Evolutionary conservation across 2,797 vertebrate species (phyloP).

Genomic region (Linurgus olivaceus): DNA sequence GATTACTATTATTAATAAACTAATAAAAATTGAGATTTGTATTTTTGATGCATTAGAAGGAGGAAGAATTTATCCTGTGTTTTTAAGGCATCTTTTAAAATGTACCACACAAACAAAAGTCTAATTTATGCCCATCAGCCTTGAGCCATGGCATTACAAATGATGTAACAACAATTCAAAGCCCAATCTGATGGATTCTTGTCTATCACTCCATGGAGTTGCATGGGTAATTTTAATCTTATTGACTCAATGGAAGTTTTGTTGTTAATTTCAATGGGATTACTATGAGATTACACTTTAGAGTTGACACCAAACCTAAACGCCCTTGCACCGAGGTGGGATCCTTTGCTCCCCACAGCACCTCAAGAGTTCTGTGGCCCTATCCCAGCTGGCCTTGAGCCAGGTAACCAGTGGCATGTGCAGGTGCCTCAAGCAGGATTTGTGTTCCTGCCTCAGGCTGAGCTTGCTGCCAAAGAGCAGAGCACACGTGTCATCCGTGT

Average conservation of each 20-base stretch:
- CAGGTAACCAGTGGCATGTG: background rate
- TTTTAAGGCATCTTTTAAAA: background rate
- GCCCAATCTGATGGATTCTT: background rate
- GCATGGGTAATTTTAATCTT: background rate
- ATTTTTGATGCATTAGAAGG: background rate
- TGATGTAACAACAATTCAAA: background rate
- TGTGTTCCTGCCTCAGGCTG: background rate
- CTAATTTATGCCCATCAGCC: background rate
- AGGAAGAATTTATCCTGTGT: background rate
- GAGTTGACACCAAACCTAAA: background rate
- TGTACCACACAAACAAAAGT: background rate
- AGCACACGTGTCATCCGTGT: fast-evolving
- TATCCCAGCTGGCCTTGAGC: background rate
- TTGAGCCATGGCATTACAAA: background rate
- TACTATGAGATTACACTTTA: background rate
- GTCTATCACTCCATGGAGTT: no score
- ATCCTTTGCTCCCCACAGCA: background rate
- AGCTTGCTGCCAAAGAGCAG: background rate
- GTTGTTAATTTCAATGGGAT: background rate
- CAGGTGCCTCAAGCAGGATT: background rate
- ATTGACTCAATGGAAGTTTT: background rate
- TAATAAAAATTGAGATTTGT: background rate
- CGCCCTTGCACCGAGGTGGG: fast-evolving
- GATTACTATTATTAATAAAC: background rate
- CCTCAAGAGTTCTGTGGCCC: background rate